Evolutionary conservation across 2,797 vertebrate genomes (phyloP).

Genomic region (Threskiornis aethiopicus): DNA sequence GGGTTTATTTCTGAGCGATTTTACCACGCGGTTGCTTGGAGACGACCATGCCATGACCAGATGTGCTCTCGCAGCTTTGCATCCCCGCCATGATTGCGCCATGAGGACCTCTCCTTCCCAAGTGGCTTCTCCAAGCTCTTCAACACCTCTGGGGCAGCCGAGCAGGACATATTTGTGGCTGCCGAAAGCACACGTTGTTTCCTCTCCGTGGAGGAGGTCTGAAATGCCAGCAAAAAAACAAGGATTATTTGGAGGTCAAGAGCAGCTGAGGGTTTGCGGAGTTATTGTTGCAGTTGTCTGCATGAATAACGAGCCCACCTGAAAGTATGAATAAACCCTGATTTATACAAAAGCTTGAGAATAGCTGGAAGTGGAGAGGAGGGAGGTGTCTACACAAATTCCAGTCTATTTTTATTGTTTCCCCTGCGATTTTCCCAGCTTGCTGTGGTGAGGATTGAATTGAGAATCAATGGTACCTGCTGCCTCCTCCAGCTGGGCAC

Average conservation of each 20-base stretch:
- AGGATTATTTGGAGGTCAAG: background rate
- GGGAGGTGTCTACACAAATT: background rate
- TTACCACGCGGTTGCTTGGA: background rate
- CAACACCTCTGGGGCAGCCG: background rate
- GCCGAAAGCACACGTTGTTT: accelerated
- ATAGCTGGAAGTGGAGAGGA: background rate
- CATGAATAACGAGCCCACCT: background rate
- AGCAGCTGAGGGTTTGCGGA: background rate
- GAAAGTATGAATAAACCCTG: background rate
- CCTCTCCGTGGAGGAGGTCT: background rate
- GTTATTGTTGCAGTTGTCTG: background rate
- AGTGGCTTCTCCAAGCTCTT: background rate
- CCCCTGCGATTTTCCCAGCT: background rate
- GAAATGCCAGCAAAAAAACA: background rate
- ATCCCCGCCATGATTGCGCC: accelerated
- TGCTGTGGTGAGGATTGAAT: background rate
- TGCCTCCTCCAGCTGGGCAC: background rate
- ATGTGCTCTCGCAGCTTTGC: background rate
- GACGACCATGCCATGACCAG: background rate
- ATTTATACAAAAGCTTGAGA: background rate
- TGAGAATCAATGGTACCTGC: accelerated
- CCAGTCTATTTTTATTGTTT: background rate
- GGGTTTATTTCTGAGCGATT: background rate
- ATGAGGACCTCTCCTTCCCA: background rate
- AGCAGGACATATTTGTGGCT: accelerated